These are phyloP conservation scores for Gymnosoma rotundatum DNA, from an alignment of 2,888 invertebrate genomes.

Conservation along the genomic window DNA sequence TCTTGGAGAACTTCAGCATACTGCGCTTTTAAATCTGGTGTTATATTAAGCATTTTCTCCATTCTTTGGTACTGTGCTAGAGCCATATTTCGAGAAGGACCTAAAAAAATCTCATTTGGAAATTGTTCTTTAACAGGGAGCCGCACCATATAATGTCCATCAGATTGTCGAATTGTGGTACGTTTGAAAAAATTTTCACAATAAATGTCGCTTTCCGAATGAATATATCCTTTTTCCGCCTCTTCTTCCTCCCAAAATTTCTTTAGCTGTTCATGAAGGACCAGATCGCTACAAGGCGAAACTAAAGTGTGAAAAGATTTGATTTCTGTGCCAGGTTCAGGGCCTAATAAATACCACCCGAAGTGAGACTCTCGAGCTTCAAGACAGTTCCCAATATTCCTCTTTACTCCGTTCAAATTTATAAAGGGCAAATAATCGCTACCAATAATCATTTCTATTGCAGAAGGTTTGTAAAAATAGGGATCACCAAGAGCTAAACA, in stretches of 20 bases:
- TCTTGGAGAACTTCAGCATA: neutral
- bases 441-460: no score
- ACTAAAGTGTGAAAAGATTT: no score
- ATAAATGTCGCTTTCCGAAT: neutral
- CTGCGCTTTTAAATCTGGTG: neutral
- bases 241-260: neutral
- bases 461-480: no score
- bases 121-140: neutral
- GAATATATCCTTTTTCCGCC: neutral
- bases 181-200: neutral
- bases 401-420: no score
- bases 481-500: neutral
- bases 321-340: neutral
- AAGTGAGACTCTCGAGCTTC: no score
- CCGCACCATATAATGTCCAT: neutral
- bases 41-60: neutral
- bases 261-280: neutral
- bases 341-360: no score
- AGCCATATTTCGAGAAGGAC: neutral
- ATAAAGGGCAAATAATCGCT: no score
- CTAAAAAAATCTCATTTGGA: no score
- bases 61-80: conserved; percentile 12
- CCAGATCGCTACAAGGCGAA: no score
- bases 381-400: no score
- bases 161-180: neutral